Conservation (phyloP, 1,140 invertebrate genomes). For the Streblospio benedicti region DNA sequence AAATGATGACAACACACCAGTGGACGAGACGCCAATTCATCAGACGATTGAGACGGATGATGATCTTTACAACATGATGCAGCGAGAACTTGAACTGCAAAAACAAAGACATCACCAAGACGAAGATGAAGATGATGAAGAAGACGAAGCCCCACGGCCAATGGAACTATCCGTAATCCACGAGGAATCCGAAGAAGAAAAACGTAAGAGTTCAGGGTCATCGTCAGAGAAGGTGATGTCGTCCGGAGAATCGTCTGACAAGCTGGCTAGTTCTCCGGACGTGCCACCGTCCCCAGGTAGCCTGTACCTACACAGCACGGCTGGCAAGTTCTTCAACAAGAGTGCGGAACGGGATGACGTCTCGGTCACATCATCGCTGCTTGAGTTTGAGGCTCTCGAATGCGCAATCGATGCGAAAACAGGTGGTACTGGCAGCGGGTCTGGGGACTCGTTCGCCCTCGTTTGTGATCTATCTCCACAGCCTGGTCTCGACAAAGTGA, state of each 20-base stretch:
- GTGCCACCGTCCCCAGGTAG: conserved; percentile 1
- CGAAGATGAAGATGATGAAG: neutral
- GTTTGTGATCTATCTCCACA: neutral
- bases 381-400: conserved; percentile 50
- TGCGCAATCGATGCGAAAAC: conserved; percentile 31
- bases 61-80: neutral
- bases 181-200: conserved; percentile 28
- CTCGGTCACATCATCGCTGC: conserved; percentile 47
- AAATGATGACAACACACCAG: conserved; percentile 59
- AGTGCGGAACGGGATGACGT: conserved; percentile 43
- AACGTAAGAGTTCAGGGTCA: neutral
- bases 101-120: conserved; percentile 4
- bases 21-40: neutral
- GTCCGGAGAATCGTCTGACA: conserved; percentile 13
- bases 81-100: neutral
- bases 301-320: too few species aligned
- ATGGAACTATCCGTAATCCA: too few species aligned
- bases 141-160: too few species aligned
- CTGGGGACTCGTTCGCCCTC: neutral
- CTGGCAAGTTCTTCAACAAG: conserved; percentile 41
- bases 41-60: neutral
- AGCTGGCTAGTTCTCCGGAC: conserved; percentile 4
- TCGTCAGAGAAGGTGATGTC: neutral
- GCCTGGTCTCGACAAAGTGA: conserved; percentile 25
- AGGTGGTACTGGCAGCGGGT: conserved; percentile 1